A percentile compares a stretch with the other conserved stretches of the same genome.
Conservation (phyloP, 2,888 invertebrate genomes). For the Phyllotreta cruciferae region DNA sequence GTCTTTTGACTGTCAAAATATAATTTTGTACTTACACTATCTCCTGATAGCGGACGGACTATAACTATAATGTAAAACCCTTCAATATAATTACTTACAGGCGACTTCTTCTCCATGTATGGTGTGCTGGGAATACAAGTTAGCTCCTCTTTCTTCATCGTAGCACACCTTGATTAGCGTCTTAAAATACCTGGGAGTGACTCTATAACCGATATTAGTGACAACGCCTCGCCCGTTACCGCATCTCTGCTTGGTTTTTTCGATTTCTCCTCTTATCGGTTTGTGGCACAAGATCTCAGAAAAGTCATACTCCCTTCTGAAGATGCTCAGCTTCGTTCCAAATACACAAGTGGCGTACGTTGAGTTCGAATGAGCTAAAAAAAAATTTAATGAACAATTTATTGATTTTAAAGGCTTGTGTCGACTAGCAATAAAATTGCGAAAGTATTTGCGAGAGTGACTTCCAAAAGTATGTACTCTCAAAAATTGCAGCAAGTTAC, state of each 20-base stretch:
- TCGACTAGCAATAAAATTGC: too few species aligned
- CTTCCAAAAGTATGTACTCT: too few species aligned
- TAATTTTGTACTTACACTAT: too few species aligned
- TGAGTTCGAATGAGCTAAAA: constrained; percentile 49
- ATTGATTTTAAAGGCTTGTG: too few species aligned
- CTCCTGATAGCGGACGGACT: too few species aligned
- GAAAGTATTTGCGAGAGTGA: too few species aligned
- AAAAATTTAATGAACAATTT: constrained; percentile 32
- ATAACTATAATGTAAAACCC: too few species aligned
- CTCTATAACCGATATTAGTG: constrained; percentile 51
- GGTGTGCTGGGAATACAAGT: constrained; percentile 55
- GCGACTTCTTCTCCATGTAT: constrained; percentile 56
- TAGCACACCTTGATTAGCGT: constrained; percentile 56
- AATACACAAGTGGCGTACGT: constrained; percentile 47
- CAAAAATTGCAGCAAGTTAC: too few species aligned
- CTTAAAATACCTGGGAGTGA: constrained; percentile 45
- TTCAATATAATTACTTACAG: constrained; percentile 50
- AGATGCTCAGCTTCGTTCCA: constrained; percentile 44
- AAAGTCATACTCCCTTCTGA: constrained; percentile 42
- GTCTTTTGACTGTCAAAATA: too few species aligned
- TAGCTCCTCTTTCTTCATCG: constrained; percentile 50
- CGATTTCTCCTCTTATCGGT: constrained; percentile 48
- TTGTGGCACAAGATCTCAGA: constrained; percentile 48
- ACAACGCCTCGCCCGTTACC: constrained; percentile 47
- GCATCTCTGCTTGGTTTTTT: constrained; percentile 49